These are phyloP conservation scores for Microcebus murinus DNA, from an alignment of 2,113 vertebrate genomes.

Conservation along the genomic window DNA sequence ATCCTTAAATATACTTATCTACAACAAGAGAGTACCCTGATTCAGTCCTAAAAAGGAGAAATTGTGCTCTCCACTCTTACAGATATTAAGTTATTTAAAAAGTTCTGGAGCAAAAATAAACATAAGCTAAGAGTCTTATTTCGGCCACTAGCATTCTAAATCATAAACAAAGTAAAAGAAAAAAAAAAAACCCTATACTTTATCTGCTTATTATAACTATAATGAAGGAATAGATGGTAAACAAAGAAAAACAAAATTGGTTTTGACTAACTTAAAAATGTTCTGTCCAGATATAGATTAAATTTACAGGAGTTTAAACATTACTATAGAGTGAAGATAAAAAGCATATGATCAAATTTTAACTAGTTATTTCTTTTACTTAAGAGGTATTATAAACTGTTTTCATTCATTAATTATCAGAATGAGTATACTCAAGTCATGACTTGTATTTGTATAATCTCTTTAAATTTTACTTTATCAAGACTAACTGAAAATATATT, in stretches of 20 bases:
- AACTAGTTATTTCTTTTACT: neutral
- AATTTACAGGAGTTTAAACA: neutral
- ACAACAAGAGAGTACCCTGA: neutral
- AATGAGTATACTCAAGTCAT: neutral
- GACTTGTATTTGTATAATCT: neutral
- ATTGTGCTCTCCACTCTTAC: neutral
- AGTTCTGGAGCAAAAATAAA: conserved; percentile 26
- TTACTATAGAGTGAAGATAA: neutral
- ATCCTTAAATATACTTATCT: neutral
- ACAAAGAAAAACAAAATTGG: neutral
- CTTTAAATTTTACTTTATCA: conserved; percentile 15
- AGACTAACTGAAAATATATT: neutral
- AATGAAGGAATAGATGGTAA: neutral
- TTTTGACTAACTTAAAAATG: conserved; percentile 1
- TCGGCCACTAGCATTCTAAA: conserved; percentile 43
- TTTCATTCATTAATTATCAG: neutral
- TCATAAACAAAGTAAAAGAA: neutral
- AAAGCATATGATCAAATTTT: neutral
- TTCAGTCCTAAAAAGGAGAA: neutral
- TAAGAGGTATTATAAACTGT: neutral
- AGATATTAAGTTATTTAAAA: neutral
- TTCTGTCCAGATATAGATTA: neutral
- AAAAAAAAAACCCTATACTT: neutral
- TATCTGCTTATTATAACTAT: neutral
- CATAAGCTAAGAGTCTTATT: neutral